phyloP scores from a whole-genome alignment of 2,113 vertebrate species.

The Spea multiplicata region DNA sequence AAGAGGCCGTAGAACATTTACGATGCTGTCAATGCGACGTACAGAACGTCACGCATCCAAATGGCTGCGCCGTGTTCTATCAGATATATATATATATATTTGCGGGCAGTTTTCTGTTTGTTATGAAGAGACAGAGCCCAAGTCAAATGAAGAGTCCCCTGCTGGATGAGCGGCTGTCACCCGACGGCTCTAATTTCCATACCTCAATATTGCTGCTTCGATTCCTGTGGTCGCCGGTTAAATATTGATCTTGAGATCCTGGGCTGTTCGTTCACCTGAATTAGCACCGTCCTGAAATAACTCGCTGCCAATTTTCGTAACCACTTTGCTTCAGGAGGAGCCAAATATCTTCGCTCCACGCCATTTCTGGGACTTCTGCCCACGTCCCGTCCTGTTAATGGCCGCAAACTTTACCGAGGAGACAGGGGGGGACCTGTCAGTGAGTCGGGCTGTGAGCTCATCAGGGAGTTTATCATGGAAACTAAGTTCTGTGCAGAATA shows the following conservation, averaged over 20 bases:
- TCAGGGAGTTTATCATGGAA: slow-evolving; percentile 30
- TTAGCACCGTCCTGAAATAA: slow-evolving; percentile 36
- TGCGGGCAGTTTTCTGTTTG: background rate
- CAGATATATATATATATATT: too few species aligned
- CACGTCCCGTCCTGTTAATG: slow-evolving; percentile 35
- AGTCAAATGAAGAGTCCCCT: background rate
- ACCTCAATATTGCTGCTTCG: slow-evolving; percentile 31
- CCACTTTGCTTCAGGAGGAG: slow-evolving; percentile 28
- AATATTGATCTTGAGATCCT: slow-evolving; percentile 44
- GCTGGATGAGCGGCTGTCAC: background rate
- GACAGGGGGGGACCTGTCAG: slow-evolving; percentile 39
- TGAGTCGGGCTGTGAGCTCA: slow-evolving; percentile 16
- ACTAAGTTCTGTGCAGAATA: slow-evolving; percentile 6
- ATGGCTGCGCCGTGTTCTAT: too few species aligned
- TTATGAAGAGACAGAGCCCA: background rate
- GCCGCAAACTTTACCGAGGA: slow-evolving; percentile 17
- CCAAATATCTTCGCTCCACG: slow-evolving; percentile 32
- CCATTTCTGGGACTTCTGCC: slow-evolving; percentile 34
- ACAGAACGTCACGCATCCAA: too few species aligned
- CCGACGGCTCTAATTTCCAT: slow-evolving; percentile 20
- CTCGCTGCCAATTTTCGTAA: slow-evolving; percentile 36
- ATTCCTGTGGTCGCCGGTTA: slow-evolving; percentile 38
- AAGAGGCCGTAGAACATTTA: too few species aligned
- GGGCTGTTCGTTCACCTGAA: slow-evolving; percentile 37
- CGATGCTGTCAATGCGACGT: too few species aligned